Conservation (phyloP, 2,113 vertebrate genomes). For the Lagopus muta region DNA sequence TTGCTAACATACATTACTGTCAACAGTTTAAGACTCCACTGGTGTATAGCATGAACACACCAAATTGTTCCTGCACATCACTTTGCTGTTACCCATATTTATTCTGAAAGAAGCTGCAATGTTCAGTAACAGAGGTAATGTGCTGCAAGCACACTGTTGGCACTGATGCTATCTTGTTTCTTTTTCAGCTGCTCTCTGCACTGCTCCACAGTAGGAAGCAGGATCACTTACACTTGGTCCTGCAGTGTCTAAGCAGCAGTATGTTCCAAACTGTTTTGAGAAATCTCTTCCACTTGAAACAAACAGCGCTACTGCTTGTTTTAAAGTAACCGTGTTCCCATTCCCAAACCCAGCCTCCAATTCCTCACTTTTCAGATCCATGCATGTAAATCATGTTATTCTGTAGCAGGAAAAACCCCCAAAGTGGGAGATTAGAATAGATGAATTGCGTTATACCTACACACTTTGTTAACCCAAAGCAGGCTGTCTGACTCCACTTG, state of each 20-base stretch:
- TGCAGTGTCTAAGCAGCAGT: accelerated
- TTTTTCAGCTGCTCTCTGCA: neutral
- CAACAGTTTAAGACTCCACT: neutral
- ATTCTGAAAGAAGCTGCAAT: neutral
- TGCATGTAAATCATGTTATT: neutral
- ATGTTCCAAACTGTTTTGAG: neutral
- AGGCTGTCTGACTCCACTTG: neutral
- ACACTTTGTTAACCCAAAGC: neutral
- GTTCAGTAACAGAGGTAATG: neutral
- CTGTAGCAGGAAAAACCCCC: neutral
- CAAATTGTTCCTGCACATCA: neutral
- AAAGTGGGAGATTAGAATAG: neutral
- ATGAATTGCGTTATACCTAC: neutral
- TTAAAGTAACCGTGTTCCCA: neutral
- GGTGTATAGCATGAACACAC: neutral
- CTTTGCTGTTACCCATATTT: neutral
- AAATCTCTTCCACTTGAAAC: neutral
- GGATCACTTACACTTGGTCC: neutral
- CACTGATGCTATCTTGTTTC: neutral
- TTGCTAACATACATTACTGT: neutral
- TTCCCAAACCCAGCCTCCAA: accelerated
- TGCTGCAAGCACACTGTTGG: neutral
- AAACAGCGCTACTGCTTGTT: neutral
- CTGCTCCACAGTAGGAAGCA: neutral
- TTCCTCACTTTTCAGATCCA: neutral